phyloP scores from a whole-genome alignment of 1,140 invertebrate genomes.

The Drosophila tristis region DNA sequence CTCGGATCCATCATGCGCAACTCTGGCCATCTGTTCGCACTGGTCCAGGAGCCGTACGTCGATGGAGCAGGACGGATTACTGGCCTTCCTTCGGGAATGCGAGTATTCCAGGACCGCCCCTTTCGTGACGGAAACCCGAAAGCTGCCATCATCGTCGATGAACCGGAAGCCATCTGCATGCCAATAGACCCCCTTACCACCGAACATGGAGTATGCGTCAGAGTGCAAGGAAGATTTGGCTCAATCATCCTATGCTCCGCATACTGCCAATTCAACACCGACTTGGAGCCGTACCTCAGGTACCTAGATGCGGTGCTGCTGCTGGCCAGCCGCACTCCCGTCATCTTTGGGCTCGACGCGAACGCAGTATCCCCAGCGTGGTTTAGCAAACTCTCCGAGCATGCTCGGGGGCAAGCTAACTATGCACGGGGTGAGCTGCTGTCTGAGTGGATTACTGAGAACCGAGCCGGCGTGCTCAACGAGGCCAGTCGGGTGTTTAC shows the following conservation, averaged over 20 bases:
- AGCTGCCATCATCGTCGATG: constrained; percentile 16
- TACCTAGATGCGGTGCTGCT: constrained; percentile 8
- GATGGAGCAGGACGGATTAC: no score
- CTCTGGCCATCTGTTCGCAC: no score
- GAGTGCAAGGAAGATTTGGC: no score
- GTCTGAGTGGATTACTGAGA: neutral
- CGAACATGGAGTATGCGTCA: neutral
- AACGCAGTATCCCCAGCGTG: constrained; percentile 3
- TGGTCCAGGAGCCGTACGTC: no score
- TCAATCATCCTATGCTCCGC: no score
- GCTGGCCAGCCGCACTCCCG: constrained; percentile 6
- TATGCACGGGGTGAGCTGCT: constrained; percentile 1
- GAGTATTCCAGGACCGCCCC: neutral
- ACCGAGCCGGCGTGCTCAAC: no score
- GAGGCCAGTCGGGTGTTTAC: neutral
- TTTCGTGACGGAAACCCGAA: neutral
- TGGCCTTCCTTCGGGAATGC: no score
- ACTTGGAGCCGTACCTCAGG: constrained; percentile 13
- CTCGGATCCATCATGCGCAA: no score
- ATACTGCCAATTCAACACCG: neutral
- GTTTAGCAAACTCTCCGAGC: constrained; percentile 2
- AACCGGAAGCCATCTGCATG: constrained; percentile 15
- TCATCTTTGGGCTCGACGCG: constrained; percentile 12
- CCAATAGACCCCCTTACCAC: constrained; percentile 5
- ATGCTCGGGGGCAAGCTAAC: neutral